phyloP scores from a whole-genome alignment of 2,113 vertebrate species.

The Syngnathus scovelli region DNA sequence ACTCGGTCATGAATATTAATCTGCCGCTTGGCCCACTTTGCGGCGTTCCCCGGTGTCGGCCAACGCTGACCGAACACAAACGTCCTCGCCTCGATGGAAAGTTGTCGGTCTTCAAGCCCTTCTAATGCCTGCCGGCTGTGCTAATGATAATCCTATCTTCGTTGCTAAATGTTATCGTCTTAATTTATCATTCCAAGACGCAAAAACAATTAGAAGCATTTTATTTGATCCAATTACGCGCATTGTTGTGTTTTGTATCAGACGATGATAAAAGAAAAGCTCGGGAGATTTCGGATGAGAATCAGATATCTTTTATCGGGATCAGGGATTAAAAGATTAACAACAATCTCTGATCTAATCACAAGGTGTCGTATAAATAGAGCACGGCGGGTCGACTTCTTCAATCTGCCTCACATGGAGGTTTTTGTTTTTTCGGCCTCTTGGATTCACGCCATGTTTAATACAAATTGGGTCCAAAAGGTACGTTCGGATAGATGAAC shows the following conservation, averaged over 20 bases:
- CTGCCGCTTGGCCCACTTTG: constrained; percentile 15
- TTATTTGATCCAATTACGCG: constrained; percentile 8
- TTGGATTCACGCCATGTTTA: background rate
- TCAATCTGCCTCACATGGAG: background rate
- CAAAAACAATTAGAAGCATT: constrained; percentile 7
- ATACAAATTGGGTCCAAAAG: background rate
- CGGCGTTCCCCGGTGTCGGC: constrained; percentile 4
- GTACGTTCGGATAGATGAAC: background rate
- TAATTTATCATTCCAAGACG: background rate
- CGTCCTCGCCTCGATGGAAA: background rate
- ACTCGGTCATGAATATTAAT: constrained; percentile 33
- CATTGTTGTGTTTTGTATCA: constrained; percentile 34
- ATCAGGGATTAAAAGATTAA: constrained; percentile 58
- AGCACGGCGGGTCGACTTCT: background rate
- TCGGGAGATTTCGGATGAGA: constrained; percentile 26
- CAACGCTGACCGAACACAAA: constrained; percentile 19
- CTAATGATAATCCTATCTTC: background rate
- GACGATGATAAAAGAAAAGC: constrained; percentile 31
- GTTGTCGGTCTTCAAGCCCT: background rate
- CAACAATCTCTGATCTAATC: constrained; percentile 14
- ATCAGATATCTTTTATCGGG: constrained; percentile 42
- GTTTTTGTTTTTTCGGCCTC: background rate
- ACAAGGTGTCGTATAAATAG: background rate
- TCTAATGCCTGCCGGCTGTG: background rate
- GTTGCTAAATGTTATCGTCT: background rate